Conservation (phyloP, 2,888 invertebrate genomes). For the Agonopterix heracliana region DNA sequence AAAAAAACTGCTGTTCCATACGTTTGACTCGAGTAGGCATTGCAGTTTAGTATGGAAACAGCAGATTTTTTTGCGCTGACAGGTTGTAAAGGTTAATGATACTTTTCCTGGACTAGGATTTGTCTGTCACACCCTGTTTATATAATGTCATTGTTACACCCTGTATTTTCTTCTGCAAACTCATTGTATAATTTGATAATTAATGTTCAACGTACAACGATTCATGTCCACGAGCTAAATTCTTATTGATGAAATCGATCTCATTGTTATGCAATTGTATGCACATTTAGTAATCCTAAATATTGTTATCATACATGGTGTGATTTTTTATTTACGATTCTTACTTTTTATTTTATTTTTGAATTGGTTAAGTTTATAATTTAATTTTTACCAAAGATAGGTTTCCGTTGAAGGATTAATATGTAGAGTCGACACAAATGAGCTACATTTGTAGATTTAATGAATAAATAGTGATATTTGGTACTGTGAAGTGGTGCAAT, state of each 20-base stretch:
- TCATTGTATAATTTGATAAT: too few relatives aligned
- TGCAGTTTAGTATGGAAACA: too few relatives aligned
- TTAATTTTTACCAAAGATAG: constrained; percentile 67
- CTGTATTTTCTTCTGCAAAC: not conserved
- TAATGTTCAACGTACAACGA: constrained; percentile 40
- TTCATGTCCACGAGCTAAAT: constrained; percentile 54
- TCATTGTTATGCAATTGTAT: constrained; percentile 70
- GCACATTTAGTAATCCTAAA: constrained; percentile 56
- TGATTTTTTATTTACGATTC: constrained; percentile 57
- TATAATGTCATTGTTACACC: constrained; percentile 4
- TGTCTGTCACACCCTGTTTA: not conserved
- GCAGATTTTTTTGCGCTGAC: too few relatives aligned
- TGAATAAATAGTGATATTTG: constrained; percentile 41
- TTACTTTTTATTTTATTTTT: constrained; percentile 41
- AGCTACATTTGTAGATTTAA: constrained; percentile 36
- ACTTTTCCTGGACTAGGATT: not conserved
- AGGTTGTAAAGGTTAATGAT: too few relatives aligned
- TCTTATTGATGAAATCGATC: constrained; percentile 65
- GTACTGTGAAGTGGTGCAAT: constrained; percentile 65
- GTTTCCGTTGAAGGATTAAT: constrained; percentile 50
- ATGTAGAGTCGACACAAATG: constrained; percentile 28
- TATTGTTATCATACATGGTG: constrained; percentile 76
- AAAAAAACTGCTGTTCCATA: too few relatives aligned
- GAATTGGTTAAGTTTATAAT: constrained; percentile 40
- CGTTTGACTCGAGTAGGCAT: too few relatives aligned